phyloP scores from a whole-genome alignment of 2,797 vertebrate species.

The Pseudomugil tenellus region DNA sequence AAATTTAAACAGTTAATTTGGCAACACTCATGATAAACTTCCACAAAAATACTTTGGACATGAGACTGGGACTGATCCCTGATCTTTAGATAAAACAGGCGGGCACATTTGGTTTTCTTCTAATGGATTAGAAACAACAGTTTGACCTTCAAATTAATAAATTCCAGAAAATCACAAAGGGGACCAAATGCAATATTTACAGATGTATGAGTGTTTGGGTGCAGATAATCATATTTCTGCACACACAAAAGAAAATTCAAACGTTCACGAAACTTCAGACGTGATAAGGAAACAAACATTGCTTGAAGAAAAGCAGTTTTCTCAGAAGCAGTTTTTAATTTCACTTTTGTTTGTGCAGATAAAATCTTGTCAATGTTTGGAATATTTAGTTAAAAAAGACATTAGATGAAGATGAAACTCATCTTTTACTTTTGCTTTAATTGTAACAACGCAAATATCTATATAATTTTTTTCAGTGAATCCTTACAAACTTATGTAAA shows the following conservation, averaged over 20 bases:
- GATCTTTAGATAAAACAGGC: not conserved
- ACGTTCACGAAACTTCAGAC: not conserved
- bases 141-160: not conserved
- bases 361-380: not conserved
- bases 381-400: not conserved
- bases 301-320: constrained; percentile 24
- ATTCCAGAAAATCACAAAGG: not conserved
- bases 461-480: constrained; percentile 18
- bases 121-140: not conserved
- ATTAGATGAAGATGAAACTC: not conserved
- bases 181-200: not conserved
- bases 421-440: constrained; percentile 32
- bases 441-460: constrained; percentile 26
- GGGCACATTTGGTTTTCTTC: not conserved
- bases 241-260: not conserved
- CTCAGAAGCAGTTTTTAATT: not conserved
- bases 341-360: not conserved
- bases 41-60: not conserved
- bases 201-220: not conserved
- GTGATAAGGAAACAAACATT: not conserved
- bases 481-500: constrained; percentile 12
- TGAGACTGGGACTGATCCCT: not conserved
- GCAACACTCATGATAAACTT: not conserved
- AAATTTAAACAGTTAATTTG: not conserved
- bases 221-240: not conserved